phyloP scores from a whole-genome alignment of 2,888 invertebrate species.

The Drosophila birchii region DNA sequence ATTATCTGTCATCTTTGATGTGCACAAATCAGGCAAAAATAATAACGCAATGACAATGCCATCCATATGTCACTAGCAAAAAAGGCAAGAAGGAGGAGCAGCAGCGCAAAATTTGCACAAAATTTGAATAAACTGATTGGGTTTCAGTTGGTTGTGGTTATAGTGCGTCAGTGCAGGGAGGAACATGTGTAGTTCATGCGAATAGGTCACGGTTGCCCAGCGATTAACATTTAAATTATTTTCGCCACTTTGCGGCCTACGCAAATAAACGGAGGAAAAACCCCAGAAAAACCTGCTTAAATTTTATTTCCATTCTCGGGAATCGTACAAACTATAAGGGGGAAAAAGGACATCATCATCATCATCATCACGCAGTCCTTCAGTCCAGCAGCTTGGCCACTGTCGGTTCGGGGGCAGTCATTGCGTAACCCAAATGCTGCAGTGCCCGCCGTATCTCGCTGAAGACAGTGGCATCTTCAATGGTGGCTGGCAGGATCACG shows the following conservation, averaged over 20 bases:
- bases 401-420: slow-evolving; percentile 88
- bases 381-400: slow-evolving; percentile 68
- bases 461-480: slow-evolving; percentile 94
- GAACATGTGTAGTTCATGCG: slow-evolving; percentile 12
- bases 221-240: slow-evolving; percentile 74
- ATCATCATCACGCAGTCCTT: slow-evolving; percentile 19
- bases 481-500: slow-evolving; percentile 92
- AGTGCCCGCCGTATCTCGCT: slow-evolving; percentile 90
- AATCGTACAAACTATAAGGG: slow-evolving; percentile 16
- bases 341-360: slow-evolving; percentile 5
- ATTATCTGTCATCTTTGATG: slow-evolving; percentile 65
- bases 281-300: slow-evolving; percentile 22
- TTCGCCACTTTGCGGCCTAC: slow-evolving; percentile 46
- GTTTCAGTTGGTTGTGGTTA: slow-evolving; percentile 51
- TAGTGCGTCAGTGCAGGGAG: slow-evolving; percentile 27
- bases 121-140: slow-evolving; percentile 83
- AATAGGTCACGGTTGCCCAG: slow-evolving; percentile 39
- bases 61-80: slow-evolving; percentile 38
- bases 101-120: slow-evolving; percentile 74
- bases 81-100: not conserved
- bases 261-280: slow-evolving; percentile 23
- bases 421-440: slow-evolving; percentile 91
- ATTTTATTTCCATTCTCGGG: slow-evolving; percentile 49
- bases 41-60: slow-evolving; percentile 28
- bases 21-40: slow-evolving; percentile 42